Conservation (phyloP, 1,140 invertebrate species). For the Rhagoletis pomonella region DNA sequence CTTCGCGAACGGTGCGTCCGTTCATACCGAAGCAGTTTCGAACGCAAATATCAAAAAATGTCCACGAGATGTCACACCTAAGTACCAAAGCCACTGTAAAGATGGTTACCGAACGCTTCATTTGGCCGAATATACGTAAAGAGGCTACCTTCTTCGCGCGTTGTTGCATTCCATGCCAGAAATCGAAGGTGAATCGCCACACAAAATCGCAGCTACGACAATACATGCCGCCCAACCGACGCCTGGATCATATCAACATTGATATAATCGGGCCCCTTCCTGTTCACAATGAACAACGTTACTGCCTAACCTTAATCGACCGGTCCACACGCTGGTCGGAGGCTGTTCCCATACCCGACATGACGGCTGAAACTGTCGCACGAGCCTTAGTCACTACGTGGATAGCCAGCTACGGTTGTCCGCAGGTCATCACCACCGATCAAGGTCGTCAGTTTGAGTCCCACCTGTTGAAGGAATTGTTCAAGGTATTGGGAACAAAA, state of each 20-base stretch:
- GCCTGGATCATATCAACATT: neutral
- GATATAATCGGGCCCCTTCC: neutral
- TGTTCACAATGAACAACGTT: neutral
- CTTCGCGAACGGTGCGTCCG: neutral
- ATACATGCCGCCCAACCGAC: neutral
- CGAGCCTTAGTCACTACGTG: neutral
- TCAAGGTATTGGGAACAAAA: too few relatives aligned
- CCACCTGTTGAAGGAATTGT: too few relatives aligned
- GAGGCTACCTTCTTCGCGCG: neutral
- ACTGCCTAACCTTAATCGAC: neutral
- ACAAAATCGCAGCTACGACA: neutral
- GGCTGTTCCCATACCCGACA: too few relatives aligned
- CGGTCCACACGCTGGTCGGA: neutral
- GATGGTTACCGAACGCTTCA: neutral
- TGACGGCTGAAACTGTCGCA: neutral
- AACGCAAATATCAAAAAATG: neutral
- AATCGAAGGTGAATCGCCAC: neutral
- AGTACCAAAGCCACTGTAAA: neutral
- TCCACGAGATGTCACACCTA: neutral
- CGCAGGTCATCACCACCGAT: neutral
- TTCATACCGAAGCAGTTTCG: neutral
- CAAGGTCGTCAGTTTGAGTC: neutral
- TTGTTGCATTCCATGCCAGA: neutral
- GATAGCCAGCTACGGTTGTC: neutral
- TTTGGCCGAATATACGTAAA: neutral